A percentile compares a stretch with the other conserved stretches of the same genome.
Conservation (phyloP, 2,113 vertebrate genomes). For the Pygathrix nemaeus region DNA sequence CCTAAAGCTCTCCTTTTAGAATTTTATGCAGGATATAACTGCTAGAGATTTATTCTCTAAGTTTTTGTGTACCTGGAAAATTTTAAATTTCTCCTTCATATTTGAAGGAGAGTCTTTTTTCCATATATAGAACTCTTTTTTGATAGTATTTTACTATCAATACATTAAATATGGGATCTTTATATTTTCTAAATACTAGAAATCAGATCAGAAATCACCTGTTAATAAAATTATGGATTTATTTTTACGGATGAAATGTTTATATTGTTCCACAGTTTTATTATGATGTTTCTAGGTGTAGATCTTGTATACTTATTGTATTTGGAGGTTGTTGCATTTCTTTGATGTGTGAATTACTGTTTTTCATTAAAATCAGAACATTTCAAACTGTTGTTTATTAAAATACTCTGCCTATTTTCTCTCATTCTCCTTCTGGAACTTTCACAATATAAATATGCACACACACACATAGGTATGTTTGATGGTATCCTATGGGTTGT, state of each 20-base stretch:
- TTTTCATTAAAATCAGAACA: neutral
- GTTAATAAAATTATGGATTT: neutral
- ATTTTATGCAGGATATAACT: neutral
- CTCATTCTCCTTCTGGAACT: neutral
- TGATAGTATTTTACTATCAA: neutral
- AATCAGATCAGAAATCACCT: neutral
- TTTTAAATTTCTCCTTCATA: neutral
- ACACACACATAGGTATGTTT: neutral
- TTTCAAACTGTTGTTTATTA: neutral
- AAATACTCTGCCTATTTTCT: neutral
- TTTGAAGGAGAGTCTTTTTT: neutral
- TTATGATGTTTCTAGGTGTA: neutral
- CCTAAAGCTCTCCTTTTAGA: too few relatives aligned
- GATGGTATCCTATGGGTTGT: neutral
- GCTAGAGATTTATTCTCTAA: neutral
- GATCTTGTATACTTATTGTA: neutral
- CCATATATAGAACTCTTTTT: neutral
- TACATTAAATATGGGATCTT: neutral
- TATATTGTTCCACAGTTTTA: neutral
- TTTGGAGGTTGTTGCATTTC: neutral
- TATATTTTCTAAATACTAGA: neutral
- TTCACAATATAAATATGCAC: neutral
- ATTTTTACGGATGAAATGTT: neutral
- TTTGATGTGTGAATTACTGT: neutral
- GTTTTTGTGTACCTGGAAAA: neutral